These are phyloP conservation scores for Catalaphyllia jardinei DNA, from an alignment of 64 coral and sea anemone genomes.

Conservation along the genomic window DNA sequence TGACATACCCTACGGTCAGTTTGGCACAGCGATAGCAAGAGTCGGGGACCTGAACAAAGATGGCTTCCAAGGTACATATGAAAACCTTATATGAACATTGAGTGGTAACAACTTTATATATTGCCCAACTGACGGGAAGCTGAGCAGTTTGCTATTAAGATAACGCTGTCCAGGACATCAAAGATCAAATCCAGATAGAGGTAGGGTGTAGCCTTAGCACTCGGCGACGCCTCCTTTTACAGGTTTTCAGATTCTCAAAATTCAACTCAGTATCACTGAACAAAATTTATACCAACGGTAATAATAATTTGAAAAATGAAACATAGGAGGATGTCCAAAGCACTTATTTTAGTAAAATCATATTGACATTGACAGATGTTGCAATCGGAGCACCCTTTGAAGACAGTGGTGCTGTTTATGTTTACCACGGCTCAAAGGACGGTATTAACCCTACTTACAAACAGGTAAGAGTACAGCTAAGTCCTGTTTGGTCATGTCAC, in stretches of 20 bases:
- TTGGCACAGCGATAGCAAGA: conserved; percentile 37
- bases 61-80: conserved; percentile 54
- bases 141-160: too few species aligned
- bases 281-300: background rate
- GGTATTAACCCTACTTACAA: conserved; percentile 15
- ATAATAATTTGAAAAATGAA: background rate
- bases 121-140: too few species aligned
- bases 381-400: conserved; percentile 26
- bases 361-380: background rate
- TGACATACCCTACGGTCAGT: conserved; percentile 16
- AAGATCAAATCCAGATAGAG: too few species aligned
- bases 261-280: too few species aligned
- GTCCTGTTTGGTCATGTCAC: too few species aligned
- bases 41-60: conserved; percentile 64
- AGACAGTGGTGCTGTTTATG: conserved; percentile 11
- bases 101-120: too few species aligned
- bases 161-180: too few species aligned
- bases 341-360: background rate
- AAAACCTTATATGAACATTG: background rate
- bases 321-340: background rate
- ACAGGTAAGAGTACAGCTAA: background rate
- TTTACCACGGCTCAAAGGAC: background rate
- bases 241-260: too few species aligned
- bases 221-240: too few species aligned
- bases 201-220: too few species aligned